Conservation (phyloP, 2,113 vertebrate species). For the Cheirogaleus medius region DNA sequence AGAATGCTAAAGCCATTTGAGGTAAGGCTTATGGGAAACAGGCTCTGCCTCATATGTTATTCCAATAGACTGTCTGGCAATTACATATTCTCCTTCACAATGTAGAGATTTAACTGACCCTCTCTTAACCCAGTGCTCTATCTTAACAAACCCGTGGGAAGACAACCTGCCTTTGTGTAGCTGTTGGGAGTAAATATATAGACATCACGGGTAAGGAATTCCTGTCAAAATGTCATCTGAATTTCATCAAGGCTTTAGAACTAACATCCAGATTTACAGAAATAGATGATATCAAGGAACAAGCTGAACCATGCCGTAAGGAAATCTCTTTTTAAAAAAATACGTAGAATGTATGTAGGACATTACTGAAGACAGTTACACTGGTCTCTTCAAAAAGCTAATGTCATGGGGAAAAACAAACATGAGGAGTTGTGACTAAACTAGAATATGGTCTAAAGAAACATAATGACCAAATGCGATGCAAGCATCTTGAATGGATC, state of each 20-base stretch:
- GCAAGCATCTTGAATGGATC: not conserved
- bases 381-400: not conserved
- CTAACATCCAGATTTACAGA: not conserved
- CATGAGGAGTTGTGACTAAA: not conserved
- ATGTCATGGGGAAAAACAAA: not conserved
- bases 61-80: not conserved
- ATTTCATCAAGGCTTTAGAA: not conserved
- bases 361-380: not conserved
- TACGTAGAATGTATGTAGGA: not conserved
- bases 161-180: not conserved
- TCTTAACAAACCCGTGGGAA: not conserved
- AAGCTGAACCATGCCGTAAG: not conserved
- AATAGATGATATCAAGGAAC: conserved; percentile 25
- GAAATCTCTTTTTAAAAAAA: not conserved
- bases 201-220: not conserved
- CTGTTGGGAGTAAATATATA: not conserved
- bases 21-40: not conserved
- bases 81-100: not conserved
- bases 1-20: not conserved
- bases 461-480: not conserved
- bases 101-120: not conserved
- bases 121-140: not conserved
- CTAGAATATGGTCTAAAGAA: not conserved
- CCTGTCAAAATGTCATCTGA: not conserved
- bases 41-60: not conserved